A percentile compares a stretch with the other conserved stretches of the same genome.
Evolutionary conservation across 2,888 invertebrate genomes (phyloP).

Genomic region (Bellardia bayeri): DNA sequence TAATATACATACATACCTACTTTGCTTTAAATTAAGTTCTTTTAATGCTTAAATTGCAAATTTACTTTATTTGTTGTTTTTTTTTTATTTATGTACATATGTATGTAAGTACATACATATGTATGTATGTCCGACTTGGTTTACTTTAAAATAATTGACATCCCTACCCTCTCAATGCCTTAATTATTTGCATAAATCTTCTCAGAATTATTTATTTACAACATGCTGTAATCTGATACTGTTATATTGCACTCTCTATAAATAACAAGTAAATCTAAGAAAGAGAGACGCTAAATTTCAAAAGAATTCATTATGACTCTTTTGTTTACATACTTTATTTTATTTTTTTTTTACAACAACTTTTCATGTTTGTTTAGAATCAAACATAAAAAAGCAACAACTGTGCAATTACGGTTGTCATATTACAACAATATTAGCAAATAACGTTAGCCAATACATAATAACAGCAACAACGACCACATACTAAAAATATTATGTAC

Average conservation of each 20-base stretch:
- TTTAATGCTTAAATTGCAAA: too few species aligned
- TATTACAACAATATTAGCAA: constrained; percentile 41
- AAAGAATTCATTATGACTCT: neutral
- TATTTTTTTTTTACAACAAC: neutral
- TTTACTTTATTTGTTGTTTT: too few species aligned
- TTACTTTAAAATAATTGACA: neutral
- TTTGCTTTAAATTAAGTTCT: too few species aligned
- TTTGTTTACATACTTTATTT: neutral
- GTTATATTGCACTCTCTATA: neutral
- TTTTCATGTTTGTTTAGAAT: neutral
- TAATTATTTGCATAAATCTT: neutral
- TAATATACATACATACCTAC: too few species aligned
- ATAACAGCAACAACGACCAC: constrained; percentile 2
- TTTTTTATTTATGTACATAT: neutral
- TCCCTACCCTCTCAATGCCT: neutral
- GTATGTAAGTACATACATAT: too few species aligned
- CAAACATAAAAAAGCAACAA: neutral
- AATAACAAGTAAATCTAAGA: too few species aligned
- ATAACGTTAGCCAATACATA: constrained; percentile 8
- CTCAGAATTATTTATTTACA: neutral
- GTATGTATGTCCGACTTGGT: too few species aligned
- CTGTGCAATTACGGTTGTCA: constrained; percentile 15
- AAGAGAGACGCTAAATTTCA: neutral
- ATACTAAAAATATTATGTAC: neutral
- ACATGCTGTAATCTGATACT: neutral